Base-by-base conservation (phyloP, 2,113 vertebrate species). In the Vidua macroura region DNA sequence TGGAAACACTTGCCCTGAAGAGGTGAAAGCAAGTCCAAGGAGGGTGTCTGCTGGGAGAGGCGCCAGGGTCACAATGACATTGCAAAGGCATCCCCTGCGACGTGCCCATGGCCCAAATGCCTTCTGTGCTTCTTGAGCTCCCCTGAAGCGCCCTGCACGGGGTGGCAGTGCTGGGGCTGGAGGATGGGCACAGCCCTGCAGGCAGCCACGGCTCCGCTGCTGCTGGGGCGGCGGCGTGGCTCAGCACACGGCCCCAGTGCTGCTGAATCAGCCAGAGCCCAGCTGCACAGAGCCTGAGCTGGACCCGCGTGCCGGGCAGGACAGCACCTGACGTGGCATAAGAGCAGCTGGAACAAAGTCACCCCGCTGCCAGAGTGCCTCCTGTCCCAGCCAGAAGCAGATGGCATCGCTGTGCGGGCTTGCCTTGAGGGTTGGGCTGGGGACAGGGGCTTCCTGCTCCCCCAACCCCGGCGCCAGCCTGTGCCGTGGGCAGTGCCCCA, bases 251-350 rank as follows among this genome's bases (percentile, higher is more conserved):
- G n/a, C 8, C 12, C 2, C 8, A 2, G 75, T 0, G 25, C 75
- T 73, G 90, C 95, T 90, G 90, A 84, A 39, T 90, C 91, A 76
- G 91, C 70, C 20, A 2, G 60, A 55, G 62, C 4, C 2, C 92
- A 83, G 92, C 88, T 75, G 82, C 7, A 51, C 1, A 0, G 52
- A 31, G 88, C 69, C 56, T 7, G 53, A 18, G 92, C 70, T 27
- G 53, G 56, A 28, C 51, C 78, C 0, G 15, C 0, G 0, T 5
- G 78, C 79, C 69, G 64, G 82, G 39, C 95, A 88, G 85, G 52
- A 43, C 58, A 33, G 69, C 52, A 12, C 88, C 93, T 88, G 75
- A 88, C 7, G 10, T 0, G 48, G 75, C 83, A 21, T 3, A 30
- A 39, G 59, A 64, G 37, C 2, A 1, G 49, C 82, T 48, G 83